A percentile compares a stretch with the other conserved stretches of the same genome.
Evolutionary conservation across 2,888 invertebrate species (phyloP).

Genomic region (Coenonympha glycerion): DNA sequence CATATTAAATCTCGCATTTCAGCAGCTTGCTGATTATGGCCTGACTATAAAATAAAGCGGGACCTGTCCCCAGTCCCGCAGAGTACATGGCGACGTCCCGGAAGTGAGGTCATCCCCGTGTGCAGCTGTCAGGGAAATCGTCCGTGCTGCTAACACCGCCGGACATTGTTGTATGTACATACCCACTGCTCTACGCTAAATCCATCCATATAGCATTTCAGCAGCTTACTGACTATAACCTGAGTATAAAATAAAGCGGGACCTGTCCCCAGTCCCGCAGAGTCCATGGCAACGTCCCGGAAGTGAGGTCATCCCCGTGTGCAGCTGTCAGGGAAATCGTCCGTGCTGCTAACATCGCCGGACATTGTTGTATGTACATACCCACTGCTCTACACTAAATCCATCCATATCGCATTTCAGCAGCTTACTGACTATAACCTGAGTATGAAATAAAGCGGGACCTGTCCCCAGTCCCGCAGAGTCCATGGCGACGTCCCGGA

Average conservation of each 20-base stretch:
- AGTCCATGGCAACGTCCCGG: background rate
- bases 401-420: no score
- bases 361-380: no score
- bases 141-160: conserved; percentile 15
- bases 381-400: no score
- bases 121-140: conserved; percentile 19
- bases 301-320: conserved; percentile 14
- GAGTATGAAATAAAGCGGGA: no score
- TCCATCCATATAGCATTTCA: no score
- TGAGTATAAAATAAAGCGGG: no score
- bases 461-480: background rate
- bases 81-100: background rate
- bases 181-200: no score
- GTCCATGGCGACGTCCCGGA: background rate
- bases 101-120: conserved; percentile 13
- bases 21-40: no score
- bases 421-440: no score
- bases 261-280: background rate
- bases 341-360: conserved; percentile 15
- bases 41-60: no score
- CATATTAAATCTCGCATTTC: no score
- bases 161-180: conserved; percentile 13
- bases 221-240: no score
- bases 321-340: conserved; percentile 18
- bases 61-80: background rate